Conservation (phyloP, 2,888 invertebrate species). For the Copidosoma aretas region DNA sequence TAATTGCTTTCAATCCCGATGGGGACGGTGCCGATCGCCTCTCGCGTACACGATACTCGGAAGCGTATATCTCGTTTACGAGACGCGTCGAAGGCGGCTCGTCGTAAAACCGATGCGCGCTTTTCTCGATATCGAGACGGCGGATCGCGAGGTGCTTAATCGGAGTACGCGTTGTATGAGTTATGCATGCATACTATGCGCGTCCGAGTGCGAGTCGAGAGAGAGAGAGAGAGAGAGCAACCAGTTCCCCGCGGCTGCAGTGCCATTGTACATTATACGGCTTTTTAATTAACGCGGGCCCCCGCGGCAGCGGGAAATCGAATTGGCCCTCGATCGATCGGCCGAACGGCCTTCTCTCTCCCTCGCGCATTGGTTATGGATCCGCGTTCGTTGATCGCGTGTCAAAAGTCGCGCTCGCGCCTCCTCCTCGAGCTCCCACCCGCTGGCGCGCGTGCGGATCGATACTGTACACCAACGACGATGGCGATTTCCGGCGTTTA, state of each 20-base stretch:
- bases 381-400: conserved; percentile 49
- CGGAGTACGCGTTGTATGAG: no score
- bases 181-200: no score
- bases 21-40: conserved; percentile 23
- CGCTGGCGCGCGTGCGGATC: no score
- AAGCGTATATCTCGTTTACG: conserved; percentile 35
- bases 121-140: conserved; percentile 29
- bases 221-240: neutral
- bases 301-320: conserved; percentile 49
- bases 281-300: conserved; percentile 54
- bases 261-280: conserved; percentile 30
- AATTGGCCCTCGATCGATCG: conserved; percentile 60
- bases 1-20: conserved; percentile 37
- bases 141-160: no score
- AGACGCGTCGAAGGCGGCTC: conserved; percentile 18
- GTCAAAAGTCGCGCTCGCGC: conserved; percentile 33
- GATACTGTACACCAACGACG: no score
- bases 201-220: conserved; percentile 51
- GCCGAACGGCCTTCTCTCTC: conserved; percentile 28
- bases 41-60: no score
- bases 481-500: no score
- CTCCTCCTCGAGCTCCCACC: neutral
- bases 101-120: conserved; percentile 33
- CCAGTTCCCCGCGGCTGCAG: no score
- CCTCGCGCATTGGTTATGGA: conserved; percentile 53